Evolutionary conservation across 2,888 invertebrate genomes (phyloP).

Genomic region (Drosophila mulleri): DNA sequence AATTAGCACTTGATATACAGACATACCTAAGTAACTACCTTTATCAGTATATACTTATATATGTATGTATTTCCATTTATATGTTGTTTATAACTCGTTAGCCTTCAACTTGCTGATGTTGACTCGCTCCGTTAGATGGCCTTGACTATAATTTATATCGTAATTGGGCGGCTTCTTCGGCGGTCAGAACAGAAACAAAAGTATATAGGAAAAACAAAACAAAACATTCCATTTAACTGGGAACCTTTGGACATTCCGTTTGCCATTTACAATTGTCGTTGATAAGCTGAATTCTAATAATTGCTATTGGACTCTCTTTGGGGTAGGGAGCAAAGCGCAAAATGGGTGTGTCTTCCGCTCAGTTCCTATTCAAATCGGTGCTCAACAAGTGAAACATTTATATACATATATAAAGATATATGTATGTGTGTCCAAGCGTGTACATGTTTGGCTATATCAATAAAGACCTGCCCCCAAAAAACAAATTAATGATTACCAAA

Average conservation of each 20-base stretch:
- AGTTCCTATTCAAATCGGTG: constrained; percentile 11
- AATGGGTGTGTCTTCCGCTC: constrained; percentile 63
- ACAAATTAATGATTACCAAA: constrained; percentile 21
- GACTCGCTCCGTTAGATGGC: not conserved
- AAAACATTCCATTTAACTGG: constrained; percentile 20
- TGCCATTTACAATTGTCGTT: constrained; percentile 47
- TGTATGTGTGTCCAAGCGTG: no score
- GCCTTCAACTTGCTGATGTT: not conserved
- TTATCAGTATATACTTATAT: not conserved
- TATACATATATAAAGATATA: not conserved
- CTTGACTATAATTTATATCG: constrained; percentile 2
- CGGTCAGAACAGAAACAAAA: not conserved
- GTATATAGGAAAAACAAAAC: not conserved
- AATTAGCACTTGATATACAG: not conserved
- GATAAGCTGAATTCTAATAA: constrained; percentile 52
- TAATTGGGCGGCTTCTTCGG: constrained; percentile 19
- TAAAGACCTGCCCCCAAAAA: constrained; percentile 46
- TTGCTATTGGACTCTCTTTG: constrained; percentile 30
- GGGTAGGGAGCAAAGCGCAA: constrained; percentile 58
- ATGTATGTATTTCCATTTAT: no score
- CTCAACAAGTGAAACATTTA: not conserved
- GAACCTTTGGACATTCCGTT: constrained; percentile 38
- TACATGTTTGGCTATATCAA: constrained; percentile 12
- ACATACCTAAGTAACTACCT: not conserved
- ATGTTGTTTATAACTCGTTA: not conserved